phyloP scores from a whole-genome alignment of 2,113 vertebrate genomes.

The Scalopus aquaticus region DNA sequence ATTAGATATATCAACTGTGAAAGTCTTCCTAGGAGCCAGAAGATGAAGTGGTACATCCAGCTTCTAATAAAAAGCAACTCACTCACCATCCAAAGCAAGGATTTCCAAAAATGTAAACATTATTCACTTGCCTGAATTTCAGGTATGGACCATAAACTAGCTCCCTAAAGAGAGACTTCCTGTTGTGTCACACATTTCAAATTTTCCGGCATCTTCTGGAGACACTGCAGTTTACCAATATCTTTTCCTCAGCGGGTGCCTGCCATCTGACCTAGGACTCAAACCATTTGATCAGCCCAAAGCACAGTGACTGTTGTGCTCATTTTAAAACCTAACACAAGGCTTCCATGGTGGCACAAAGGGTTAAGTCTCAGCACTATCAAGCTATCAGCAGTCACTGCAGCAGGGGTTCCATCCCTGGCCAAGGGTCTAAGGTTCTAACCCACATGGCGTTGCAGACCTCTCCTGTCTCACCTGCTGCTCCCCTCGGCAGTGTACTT shows the following conservation, averaged over 20 bases:
- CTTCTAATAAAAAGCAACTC: background rate
- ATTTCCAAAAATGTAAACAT: background rate
- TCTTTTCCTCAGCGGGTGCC: background rate
- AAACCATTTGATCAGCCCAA: too few relatives aligned
- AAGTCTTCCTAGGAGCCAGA: background rate
- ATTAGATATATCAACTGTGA: background rate
- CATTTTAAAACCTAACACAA: background rate
- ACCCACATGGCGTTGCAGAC: too few relatives aligned
- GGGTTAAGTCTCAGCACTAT: too few relatives aligned
- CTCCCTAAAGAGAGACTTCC: background rate
- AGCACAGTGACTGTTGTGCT: too few relatives aligned
- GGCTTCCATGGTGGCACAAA: too few relatives aligned
- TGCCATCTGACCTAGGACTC: background rate
- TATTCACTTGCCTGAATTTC: background rate
- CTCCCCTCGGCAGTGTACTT: too few relatives aligned
- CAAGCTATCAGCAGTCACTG: too few relatives aligned
- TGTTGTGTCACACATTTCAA: background rate
- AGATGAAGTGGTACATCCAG: background rate
- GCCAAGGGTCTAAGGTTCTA: too few relatives aligned
- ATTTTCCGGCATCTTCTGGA: background rate
- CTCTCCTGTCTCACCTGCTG: too few relatives aligned
- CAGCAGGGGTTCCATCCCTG: too few relatives aligned
- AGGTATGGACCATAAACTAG: background rate
- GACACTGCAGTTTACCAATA: fast-evolving
- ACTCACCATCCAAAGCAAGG: background rate